A percentile compares a stretch with the other conserved stretches of the same genome.
These are phyloP conservation scores for Rallus limicola DNA, from an alignment of 2,113 vertebrate genomes.

Conservation along the genomic window DNA sequence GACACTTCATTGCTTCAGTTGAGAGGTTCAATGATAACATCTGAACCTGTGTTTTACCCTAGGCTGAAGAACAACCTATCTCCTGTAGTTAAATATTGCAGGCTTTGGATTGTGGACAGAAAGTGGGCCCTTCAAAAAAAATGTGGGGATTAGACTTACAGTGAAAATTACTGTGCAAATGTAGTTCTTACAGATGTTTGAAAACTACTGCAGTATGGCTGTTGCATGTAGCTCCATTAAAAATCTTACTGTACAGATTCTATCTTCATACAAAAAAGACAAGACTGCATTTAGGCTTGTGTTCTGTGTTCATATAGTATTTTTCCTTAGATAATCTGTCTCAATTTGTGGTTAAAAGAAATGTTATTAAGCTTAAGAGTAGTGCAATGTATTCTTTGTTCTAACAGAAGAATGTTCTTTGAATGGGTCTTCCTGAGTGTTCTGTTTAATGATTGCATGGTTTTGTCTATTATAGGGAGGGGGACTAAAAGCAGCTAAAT, in stretches of 20 bases:
- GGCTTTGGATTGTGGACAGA: background rate
- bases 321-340: background rate
- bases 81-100: background rate
- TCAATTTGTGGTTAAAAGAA: background rate
- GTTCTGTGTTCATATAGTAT: background rate
- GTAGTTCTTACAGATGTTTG: too few relatives aligned
- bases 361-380: background rate
- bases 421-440: background rate
- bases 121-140: background rate
- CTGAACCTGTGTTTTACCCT: background rate
- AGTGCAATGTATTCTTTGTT: background rate
- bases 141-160: background rate
- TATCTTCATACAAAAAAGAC: background rate
- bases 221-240: background rate
- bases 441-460: background rate
- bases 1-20: background rate
- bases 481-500: slow-evolving; percentile 72
- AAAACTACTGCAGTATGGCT: background rate
- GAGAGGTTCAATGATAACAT: background rate
- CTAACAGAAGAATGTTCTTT: background rate
- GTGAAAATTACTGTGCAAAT: background rate
- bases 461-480: slow-evolving; percentile 73
- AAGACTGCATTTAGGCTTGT: background rate
- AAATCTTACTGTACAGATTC: background rate
- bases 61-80: background rate